Evolutionary conservation across 2,113 vertebrate genomes (phyloP), one percentile per base, ranked within the genome.

Genomic region (Excalfactoria chinensis): DNA sequence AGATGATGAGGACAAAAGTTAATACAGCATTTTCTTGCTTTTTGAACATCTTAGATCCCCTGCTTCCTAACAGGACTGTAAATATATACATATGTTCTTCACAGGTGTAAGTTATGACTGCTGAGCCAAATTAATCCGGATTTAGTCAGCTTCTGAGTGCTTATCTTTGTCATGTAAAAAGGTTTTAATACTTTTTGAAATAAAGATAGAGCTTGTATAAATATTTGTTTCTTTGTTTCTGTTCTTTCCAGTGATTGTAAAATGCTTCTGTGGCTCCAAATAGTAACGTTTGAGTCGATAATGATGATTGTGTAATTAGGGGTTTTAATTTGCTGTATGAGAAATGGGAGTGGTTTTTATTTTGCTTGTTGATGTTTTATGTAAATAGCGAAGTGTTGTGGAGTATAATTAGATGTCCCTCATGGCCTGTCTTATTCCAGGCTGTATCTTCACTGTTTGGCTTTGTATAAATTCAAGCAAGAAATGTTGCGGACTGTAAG

Each of bases 291-390:
- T 93, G 51, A 84, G 78, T 87, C 89, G n/a, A 51, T 94, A 73
- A 80, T 84, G 41, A 82, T 93, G 81, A 89, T 83, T 73, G 48
- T 74, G 21, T 89, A 93, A 91, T 92, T 76, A 60, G 11, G 10
- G 56, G 43, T 95, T 95, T 93, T 92, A 90, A 92, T 92, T 95
- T 94, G 60, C 82, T 85, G 41, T 73, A 68, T 76, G 51, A 89
- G 91, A 90, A 92, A 75, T 37, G 20, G 77, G 88, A 69, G 81
- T 79, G 55, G 15, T 26, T 94, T 90, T 86, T 80, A 67, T 88
- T 53, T 28, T n/a, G 56, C 48, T 90, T 78, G 22, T 48, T 66
- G n/a, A 66, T 91, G 59, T 87, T 93, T 77, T 89, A 76, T 89
- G 68, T 89, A 92, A 95, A 85, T 67, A 88, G 69, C 55, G 4